Conservation (phyloP, 2,888 invertebrate species). For the Sphecodes monilicornis region DNA sequence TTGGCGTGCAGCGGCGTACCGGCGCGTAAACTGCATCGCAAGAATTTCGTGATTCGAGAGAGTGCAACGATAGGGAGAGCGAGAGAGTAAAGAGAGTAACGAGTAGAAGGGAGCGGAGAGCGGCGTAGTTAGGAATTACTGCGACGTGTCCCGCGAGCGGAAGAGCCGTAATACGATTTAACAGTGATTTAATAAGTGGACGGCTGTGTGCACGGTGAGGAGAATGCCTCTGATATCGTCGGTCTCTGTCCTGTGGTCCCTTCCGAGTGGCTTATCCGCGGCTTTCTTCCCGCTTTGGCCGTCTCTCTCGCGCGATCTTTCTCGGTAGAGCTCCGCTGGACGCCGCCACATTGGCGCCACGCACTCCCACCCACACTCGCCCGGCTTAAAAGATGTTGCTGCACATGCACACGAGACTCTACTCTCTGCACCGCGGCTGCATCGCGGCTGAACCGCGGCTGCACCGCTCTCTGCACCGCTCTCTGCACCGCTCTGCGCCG, state of each 20-base stretch:
- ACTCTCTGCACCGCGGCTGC: not conserved
- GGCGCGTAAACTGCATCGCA: slow-evolving; percentile 30
- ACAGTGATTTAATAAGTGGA: slow-evolving; percentile 75
- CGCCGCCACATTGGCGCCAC: slow-evolving; percentile 81
- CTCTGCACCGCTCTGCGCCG: not conserved
- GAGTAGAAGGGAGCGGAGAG: not conserved
- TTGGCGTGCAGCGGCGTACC: not conserved
- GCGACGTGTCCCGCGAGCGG: slow-evolving; percentile 52
- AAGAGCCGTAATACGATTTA: slow-evolving; percentile 67
- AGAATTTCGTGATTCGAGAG: slow-evolving; percentile 46
- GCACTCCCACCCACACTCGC: slow-evolving; percentile 76
- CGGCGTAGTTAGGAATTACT: slow-evolving; percentile 49
- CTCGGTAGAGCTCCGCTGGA: slow-evolving; percentile 75
- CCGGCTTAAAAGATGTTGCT: slow-evolving; percentile 47
- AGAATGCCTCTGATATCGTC: slow-evolving; percentile 57
- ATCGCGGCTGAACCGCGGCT: not conserved
- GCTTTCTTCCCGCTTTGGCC: slow-evolving; percentile 58
- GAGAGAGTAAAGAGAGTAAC: not conserved
- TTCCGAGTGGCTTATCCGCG: slow-evolving; percentile 52
- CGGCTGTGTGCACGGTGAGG: slow-evolving; percentile 28
- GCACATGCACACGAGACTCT: slow-evolving; percentile 37
- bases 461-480: not conserved
- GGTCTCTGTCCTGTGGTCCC: slow-evolving; percentile 47
- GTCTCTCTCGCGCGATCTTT: slow-evolving; percentile 55
- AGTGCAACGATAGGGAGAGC: not conserved